Evolutionary conservation across 1,140 invertebrate genomes (phyloP).

Genomic region (Polyergus mexicanus): DNA sequence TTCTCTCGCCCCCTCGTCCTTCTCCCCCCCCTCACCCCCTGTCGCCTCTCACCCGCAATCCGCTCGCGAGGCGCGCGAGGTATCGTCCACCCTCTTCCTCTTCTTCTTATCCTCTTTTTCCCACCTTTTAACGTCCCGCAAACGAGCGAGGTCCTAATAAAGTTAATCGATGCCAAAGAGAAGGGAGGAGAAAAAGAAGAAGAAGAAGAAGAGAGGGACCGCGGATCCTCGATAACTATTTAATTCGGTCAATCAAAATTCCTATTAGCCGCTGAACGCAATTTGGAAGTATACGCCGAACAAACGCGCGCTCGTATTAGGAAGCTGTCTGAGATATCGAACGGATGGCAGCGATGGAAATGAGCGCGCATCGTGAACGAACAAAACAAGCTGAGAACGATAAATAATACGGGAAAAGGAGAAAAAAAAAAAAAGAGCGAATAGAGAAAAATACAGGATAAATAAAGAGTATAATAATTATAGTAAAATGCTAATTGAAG

Average conservation of each 20-base stretch:
- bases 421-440: neutral
- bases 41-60: constrained; percentile 30
- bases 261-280: constrained; percentile 84
- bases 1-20: neutral
- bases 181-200: neutral
- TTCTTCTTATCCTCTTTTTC: constrained; percentile 44
- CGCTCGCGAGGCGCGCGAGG: constrained; percentile 42
- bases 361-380: constrained; percentile 57
- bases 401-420: neutral
- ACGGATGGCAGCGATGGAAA: constrained; percentile 73
- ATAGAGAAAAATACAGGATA: neutral
- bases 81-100: constrained; percentile 37
- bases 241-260: constrained; percentile 87
- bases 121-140: constrained; percentile 42
- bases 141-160: constrained; percentile 77
- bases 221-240: constrained; percentile 84
- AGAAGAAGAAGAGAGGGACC: constrained; percentile 76
- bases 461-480: too few relatives aligned
- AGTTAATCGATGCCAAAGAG: constrained; percentile 79
- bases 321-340: constrained; percentile 83
- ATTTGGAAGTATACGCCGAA: constrained; percentile 83
- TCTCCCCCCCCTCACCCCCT: neutral
- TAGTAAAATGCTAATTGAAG: too few relatives aligned
- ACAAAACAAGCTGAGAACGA: constrained; percentile 25
- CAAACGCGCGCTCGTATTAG: constrained; percentile 82